Conservation (phyloP, 2,888 invertebrate genomes). For the Sycophila texana region DNA sequence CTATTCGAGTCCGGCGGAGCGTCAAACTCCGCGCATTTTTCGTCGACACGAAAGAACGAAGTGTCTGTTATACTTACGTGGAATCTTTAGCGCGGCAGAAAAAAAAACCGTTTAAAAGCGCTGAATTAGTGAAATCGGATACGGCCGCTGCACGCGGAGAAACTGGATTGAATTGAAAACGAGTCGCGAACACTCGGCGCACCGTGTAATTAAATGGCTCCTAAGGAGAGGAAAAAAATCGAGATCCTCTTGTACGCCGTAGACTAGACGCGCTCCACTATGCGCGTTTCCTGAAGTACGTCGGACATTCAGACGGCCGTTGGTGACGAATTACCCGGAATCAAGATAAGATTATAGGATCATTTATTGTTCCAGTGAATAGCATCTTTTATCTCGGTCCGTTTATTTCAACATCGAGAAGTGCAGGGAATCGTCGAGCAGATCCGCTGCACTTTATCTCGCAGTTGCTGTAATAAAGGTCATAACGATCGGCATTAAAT, state of each 20-base stretch:
- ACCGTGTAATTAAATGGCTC: conserved; percentile 2
- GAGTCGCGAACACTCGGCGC: conserved; percentile 6
- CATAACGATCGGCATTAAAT: too few species aligned
- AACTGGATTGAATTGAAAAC: conserved; percentile 46
- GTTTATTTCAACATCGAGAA: not conserved
- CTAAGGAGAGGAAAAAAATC: not conserved
- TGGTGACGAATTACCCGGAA: not conserved
- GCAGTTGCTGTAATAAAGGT: too few species aligned
- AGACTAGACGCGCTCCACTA: not conserved
- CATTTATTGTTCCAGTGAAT: not conserved
- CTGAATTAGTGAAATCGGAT: conserved; percentile 55
- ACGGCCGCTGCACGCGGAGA: conserved; percentile 45
- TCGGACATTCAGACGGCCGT: not conserved
- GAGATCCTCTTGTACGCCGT: not conserved
- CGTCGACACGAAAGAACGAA: not conserved
- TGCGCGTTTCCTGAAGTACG: not conserved
- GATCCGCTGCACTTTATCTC: too few species aligned
- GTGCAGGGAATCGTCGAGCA: too few species aligned
- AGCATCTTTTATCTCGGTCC: not conserved
- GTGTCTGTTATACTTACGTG: not conserved
- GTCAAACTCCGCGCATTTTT: not conserved
- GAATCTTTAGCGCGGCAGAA: not conserved
- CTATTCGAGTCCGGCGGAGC: too few species aligned
- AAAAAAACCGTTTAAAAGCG: conserved; percentile 35
- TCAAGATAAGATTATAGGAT: not conserved